Conservation (phyloP, 2,113 vertebrate species). For the Paedocypris sp. region DNA sequence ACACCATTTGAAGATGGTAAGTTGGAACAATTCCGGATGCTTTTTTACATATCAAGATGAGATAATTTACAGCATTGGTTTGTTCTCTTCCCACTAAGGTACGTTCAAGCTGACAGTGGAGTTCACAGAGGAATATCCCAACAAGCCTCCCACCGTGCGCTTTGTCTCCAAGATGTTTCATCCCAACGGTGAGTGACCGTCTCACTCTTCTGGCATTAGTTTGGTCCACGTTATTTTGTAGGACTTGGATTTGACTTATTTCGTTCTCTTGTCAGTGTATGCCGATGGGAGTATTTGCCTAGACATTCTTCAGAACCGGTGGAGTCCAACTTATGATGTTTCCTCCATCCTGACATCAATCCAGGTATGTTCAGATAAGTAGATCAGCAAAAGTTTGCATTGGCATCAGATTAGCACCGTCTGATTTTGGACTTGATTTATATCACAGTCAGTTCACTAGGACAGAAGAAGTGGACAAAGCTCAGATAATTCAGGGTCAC, state of each 20-base stretch:
- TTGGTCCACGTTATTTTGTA: neutral
- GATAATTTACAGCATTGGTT: too few species aligned
- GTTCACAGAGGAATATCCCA: constrained; percentile 98
- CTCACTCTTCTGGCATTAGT: neutral
- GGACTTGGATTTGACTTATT: too few species aligned
- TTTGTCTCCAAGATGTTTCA: constrained; percentile 99
- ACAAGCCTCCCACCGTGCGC: constrained; percentile 96
- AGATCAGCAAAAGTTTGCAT: too few species aligned
- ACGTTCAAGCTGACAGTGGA: constrained; percentile 98
- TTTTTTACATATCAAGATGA: too few species aligned
- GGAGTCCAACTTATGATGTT: constrained; percentile 97
- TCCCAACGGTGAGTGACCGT: constrained; percentile 77
- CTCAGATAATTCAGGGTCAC: too few species aligned
- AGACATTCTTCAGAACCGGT: constrained; percentile 97
- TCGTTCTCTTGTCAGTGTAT: constrained; percentile 77
- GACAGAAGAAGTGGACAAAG: too few species aligned
- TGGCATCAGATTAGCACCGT: too few species aligned
- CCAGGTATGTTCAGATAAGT: constrained; percentile 83
- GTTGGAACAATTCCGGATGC: too few species aligned
- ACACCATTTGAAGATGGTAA: constrained; percentile 88
- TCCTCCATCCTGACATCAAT: constrained; percentile 98
- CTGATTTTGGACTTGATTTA: too few species aligned
- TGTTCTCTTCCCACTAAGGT: constrained; percentile 56
- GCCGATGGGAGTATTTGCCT: constrained; percentile 98
- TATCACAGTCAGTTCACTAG: too few species aligned